Base-by-base conservation (phyloP, 2,888 invertebrate species). In the Morinoia aosen region DNA sequence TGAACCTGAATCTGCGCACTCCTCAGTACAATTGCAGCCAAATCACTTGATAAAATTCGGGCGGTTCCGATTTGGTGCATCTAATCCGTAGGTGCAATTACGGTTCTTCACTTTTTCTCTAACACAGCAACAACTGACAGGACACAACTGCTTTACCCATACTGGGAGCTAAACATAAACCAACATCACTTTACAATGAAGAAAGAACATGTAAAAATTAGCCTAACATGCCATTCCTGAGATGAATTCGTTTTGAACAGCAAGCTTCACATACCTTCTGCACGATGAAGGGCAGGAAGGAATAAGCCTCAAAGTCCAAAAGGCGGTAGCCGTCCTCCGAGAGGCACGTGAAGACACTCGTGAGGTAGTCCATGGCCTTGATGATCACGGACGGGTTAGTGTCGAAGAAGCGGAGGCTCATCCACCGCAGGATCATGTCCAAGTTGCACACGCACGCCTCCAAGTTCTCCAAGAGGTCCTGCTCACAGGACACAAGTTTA, bases 361-460 rank as follows among this genome's bases (percentile, higher is more conserved):
- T 98, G 25, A 99, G 97, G 97, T 99, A 99, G 97, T 99, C 99
- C 97, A 99, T 97, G n/a, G 98, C 99, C 97, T 99, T 99, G 97
- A 99, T 98, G 96, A 99, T 98, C 88, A 99, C 99, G 39, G 99
- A 99, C 19, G 99, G 99, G 97, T 99, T 99, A 57, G 99, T 99
- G 97, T 99, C 99, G 97, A 99, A 99, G 97, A 99, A 99, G 96
- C 99, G 98, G 94, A 99, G 97, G 0, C 99, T 99, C 97, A 99
- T 97, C 99, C 99, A 99, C 97, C 99, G 99, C 94, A 99, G 98
- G 95, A 99, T 98, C 96, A 99, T 97, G 97, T 99, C 99, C 96
- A 99, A 98, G 97, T 99, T 99, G 48, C 98, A 98, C 97, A 99
- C 98, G 91, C 99, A 98, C 0, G 99, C 98, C 97, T 98, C 98